These are phyloP conservation scores for Cabera pusaria DNA, from an alignment of 2,888 invertebrate genomes.

Conservation along the genomic window DNA sequence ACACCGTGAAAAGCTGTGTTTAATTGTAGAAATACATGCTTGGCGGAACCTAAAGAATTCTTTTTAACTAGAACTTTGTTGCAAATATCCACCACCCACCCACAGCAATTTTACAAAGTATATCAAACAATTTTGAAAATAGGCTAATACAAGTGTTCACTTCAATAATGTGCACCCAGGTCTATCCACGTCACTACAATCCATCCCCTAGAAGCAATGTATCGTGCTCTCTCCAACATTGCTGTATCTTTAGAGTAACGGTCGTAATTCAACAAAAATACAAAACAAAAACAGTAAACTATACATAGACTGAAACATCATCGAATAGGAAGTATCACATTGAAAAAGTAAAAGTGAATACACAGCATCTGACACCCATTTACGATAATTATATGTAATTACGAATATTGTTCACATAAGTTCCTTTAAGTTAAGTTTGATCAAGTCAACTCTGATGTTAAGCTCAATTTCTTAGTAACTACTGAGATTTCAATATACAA, in stretches of 20 bases:
- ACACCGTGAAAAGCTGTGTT: slow-evolving; percentile 43
- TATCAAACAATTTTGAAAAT: slow-evolving; percentile 22
- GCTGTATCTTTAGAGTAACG: slow-evolving; percentile 43
- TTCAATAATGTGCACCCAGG: slow-evolving; percentile 48
- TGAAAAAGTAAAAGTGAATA: no score
- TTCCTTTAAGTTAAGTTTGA: no score
- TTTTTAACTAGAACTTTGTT: slow-evolving; percentile 17
- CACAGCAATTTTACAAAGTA: slow-evolving; percentile 23
- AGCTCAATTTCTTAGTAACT: no score
- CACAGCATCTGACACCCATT: no score
- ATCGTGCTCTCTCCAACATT: slow-evolving; percentile 55
- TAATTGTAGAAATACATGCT: slow-evolving; percentile 44
- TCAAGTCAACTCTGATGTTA: no score
- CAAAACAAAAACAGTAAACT: slow-evolving; percentile 1
- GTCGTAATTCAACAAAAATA: slow-evolving; percentile 45
- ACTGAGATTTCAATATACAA: no score
- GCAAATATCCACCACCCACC: slow-evolving; percentile 28
- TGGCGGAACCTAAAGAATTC: slow-evolving; percentile 8
- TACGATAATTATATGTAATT: no score
- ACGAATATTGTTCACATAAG: no score
- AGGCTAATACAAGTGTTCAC: slow-evolving; percentile 29
- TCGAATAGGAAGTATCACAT: no score
- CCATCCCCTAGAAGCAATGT: slow-evolving; percentile 53
- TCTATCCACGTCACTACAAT: slow-evolving; percentile 50
- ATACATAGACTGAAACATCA: no score